phyloP scores from a whole-genome alignment of 2,888 invertebrate species.

The Xestia sexstrigata region DNA sequence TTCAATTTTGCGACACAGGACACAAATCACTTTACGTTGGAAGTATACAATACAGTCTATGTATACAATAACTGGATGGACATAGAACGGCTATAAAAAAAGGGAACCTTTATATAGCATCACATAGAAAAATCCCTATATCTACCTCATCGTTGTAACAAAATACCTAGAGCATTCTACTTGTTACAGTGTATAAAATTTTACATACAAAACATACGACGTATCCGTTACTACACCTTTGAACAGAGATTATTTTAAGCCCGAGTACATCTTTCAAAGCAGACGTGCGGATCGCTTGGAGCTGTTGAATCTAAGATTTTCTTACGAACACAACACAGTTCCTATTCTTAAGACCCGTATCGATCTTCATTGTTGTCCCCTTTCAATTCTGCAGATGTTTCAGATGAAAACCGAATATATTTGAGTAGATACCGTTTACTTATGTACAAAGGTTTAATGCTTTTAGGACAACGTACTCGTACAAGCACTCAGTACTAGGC shows the following conservation, averaged over 20 bases:
- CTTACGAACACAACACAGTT: conserved; percentile 8
- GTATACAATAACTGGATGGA: too few species aligned
- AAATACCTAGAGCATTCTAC: not conserved
- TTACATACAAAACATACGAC: not conserved
- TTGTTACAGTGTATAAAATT: conserved; percentile 6
- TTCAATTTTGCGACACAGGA: not conserved
- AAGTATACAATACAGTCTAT: too few species aligned
- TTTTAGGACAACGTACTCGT: not conserved
- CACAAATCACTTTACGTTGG: not conserved
- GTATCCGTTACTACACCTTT: not conserved
- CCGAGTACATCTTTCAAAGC: conserved; percentile 8
- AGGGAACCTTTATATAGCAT: not conserved
- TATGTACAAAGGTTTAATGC: not conserved
- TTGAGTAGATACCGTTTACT: not conserved
- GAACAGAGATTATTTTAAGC: conserved; percentile 16
- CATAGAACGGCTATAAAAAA: not conserved
- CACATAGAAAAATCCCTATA: not conserved
- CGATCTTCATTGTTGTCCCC: conserved; percentile 1
- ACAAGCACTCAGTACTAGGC: not conserved
- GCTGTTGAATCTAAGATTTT: conserved; percentile 11
- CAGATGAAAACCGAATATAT: not conserved
- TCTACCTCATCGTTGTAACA: not conserved
- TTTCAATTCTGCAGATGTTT: conserved; percentile 8
- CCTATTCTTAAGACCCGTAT: not conserved
- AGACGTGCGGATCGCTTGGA: conserved; percentile 16